Evolutionary conservation across 1,140 invertebrate genomes (phyloP), one percentile per base, ranked within the genome.

Genomic region (Theocolax elegans): DNA sequence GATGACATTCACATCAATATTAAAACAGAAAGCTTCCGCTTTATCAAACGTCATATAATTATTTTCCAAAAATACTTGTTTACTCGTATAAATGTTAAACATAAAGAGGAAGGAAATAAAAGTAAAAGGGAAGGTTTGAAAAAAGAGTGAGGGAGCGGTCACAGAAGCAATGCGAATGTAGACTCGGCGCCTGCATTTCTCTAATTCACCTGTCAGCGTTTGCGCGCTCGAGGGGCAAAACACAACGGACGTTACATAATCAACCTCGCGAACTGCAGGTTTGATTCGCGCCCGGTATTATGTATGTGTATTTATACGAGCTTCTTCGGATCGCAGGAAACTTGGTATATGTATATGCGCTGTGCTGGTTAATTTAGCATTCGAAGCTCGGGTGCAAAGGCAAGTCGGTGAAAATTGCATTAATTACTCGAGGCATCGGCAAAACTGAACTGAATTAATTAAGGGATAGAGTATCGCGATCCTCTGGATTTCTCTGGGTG

Each of bases 401-500:
- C 29, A 38, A 48, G 65, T 35, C 15, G 38, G 25, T 13, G 64
- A 59, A 48, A 67, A 67, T 58, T 48, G 65, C 65, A 67, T 67
- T 67, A 58, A 67, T 67, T 58, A 58, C 65, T 9, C 15, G 10
- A 42, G 23, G 53, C 53, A 58, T 67, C 65, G 53, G 53, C 53
- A 67, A 67, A 67, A 67, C 53, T 67, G 54, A 40, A 59, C 53
- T 40, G 25, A 67, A 49, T 59, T 67, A 59, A 59, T 67, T 67
- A 59, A 67, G 42, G 23, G 23, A 35, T 49, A 42, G 31, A 51
- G 21, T 60, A 68, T 51, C 29, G 44, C 25, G 8, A 23, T 29
- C 17, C n/a, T n/a, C n/a, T n/a, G n/a, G n/a, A n/a, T n/a, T n/a
- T n/a, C n/a, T n/a, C 19, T 12, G 15, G 42, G 42, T 44, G 13